Percentiles rank a stretch among this genome's conserved stretches.
Evolutionary conservation across 2,888 invertebrate species (phyloP).

Genomic region (Cephalotes varians): DNA sequence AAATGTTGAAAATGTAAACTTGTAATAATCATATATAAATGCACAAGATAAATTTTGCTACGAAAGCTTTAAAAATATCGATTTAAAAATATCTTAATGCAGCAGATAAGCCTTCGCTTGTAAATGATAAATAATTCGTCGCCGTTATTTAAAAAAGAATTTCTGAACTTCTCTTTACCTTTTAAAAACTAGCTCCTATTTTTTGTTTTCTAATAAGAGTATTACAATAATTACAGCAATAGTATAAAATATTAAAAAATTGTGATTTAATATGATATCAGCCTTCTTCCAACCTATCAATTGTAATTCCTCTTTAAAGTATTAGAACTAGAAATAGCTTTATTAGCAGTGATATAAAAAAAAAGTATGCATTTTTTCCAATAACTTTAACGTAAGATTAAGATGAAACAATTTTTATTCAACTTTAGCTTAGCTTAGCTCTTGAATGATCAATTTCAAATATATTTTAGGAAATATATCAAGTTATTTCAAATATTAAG

Average conservation of each 20-base stretch:
- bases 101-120: neutral
- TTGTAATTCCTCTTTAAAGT: constrained; percentile 14
- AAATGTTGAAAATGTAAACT: constrained; percentile 13
- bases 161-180: constrained; percentile 25
- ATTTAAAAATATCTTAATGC: constrained; percentile 13
- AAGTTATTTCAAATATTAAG: neutral
- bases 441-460: neutral
- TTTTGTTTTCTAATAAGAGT: constrained; percentile 43
- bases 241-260: constrained; percentile 23
- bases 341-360: neutral
- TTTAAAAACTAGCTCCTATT: constrained; percentile 43
- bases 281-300: constrained; percentile 5
- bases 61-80: constrained; percentile 4
- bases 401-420: neutral
- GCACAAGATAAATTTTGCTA: constrained; percentile 19
- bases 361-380: neutral
- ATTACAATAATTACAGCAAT: constrained; percentile 40
- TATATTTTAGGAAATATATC: neutral
- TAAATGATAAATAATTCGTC: constrained; percentile 21
- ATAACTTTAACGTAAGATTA: neutral
- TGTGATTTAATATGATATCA: constrained; percentile 24
- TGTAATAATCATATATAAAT: constrained; percentile 13
- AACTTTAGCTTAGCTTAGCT: neutral
- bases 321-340: neutral
- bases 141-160: neutral